Base-by-base conservation (phyloP, 2,113 vertebrate species). In the Mesembrinibis cayennensis region DNA sequence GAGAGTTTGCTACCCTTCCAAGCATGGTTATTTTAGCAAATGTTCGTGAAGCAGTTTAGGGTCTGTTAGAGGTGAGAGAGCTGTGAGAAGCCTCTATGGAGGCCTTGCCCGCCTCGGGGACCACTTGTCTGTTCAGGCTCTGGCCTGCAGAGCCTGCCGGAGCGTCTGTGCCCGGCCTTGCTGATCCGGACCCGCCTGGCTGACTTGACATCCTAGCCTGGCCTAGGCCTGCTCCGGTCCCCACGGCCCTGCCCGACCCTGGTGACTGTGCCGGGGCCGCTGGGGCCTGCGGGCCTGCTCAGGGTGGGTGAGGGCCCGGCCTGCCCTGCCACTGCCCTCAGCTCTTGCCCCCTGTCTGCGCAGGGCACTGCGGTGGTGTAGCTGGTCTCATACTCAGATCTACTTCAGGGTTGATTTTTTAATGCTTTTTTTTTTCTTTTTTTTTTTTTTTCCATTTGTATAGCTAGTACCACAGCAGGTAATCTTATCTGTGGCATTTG, bases 61-160 rank as follows among this genome's bases (percentile, higher is more conserved):
- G 13, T 8, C n/a, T 0, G 0, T 45, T 59, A 32, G 13, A 1
- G 0, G 9, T 26, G 50, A 70, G 20, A 89, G 61, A n/a, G 16
- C 11, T 90, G 49, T 1, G 2, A 61, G 59, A 42, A 45, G 5
- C 16, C 25, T 65, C 8, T 27, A 1, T 52, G 16, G 21, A 7
- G 13, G 2, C 9, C 14, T 59, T 22, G 11, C 6, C 27, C 1
- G 0, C 22, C 38, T 38, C 2, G 0, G n/a, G 18, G 5, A 34
- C 14, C 11, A 13, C 6, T 50, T 45, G 49, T 45, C 61, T 53
- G 30, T 49, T 66, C 65, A 52, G 49, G 2, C 2, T 11, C 34
- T 65, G 25, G 23, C 16, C 42, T 1, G 3, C 1, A 13, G 9
- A 50, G 47, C 26, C 45, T 5, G 1, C 7, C 4, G 10, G 21